Base-by-base conservation (phyloP, 1,140 invertebrate genomes). In the Solen grandis region DNA sequence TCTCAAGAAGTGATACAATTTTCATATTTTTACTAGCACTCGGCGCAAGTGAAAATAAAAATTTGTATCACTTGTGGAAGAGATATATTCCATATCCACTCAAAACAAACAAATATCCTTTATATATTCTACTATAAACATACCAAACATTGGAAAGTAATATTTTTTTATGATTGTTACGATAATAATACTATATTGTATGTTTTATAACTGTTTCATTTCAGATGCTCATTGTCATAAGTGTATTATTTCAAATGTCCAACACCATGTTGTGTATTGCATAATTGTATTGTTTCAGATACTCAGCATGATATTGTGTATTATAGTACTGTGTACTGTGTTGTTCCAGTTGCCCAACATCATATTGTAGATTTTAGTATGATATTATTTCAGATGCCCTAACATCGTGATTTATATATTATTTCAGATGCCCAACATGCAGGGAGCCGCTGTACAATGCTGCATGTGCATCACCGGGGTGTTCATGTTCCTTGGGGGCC, bases 341-440 rank as follows among this genome's bases (percentile, higher is more conserved):
- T 10, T 35, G 19, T 33, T 62, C 25, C 19, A 25, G 27, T 3
- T 4, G n/a, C 27, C n/a, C n/a, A 62, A 35, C 27, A 35, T 62
- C 19, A 22, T 33, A 62, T 22, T 27, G 19, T 8, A 62, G 33
- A 62, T 31, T 29, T 29, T 29, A 62, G 19, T 31, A 29, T 29
- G 8, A 65, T 25, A 35, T 65, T 36, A 19, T 19, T 22, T 38
- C 3, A 36, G 29, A 19, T 31, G 4, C 3, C 35, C 27, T 65
- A 38, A 33, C 25, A 54, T 54, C 35, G 1, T 41, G 33, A 16
- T 63, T 76, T 68, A 25, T 69, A 14, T 68, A 38, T 82, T 70
- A n/a, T 46, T 83, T 57, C 63, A 83, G 81, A 83, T 83, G 81
- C 77, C 77, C 25, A 70, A 36, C 19, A 73, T 83, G 73, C 65